Evolutionary conservation across 2,888 invertebrate genomes (phyloP).

Genomic region (Sepiola atlantica): DNA sequence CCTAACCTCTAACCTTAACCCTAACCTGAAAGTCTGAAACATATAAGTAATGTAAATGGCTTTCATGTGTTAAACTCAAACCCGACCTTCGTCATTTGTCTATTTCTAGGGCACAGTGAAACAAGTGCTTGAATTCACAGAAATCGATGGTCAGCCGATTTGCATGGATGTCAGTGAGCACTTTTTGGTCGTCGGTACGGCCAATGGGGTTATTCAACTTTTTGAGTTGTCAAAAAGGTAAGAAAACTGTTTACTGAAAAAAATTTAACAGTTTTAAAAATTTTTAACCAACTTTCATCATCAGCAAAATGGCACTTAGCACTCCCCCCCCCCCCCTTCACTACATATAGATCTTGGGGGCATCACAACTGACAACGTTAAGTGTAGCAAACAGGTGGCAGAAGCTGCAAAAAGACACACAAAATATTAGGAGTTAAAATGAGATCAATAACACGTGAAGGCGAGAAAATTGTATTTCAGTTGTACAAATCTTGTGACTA

Average conservation of each 20-base stretch:
- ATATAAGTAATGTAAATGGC: background rate
- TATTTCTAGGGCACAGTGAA: slow-evolving; percentile 79
- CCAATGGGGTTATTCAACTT: slow-evolving; percentile 90
- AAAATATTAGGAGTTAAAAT: too few species aligned
- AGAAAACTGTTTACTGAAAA: slow-evolving; percentile 44
- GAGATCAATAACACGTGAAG: too few species aligned
- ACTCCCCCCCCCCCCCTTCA: too few species aligned
- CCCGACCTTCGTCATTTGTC: background rate
- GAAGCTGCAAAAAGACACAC: too few species aligned
- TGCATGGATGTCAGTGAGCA: slow-evolving; percentile 87
- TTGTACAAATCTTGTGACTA: too few species aligned
- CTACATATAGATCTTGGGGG: too few species aligned
- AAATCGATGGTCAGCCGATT: slow-evolving; percentile 88
- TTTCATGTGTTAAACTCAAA: background rate
- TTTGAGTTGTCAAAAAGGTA: slow-evolving; percentile 90
- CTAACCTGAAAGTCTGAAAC: too few species aligned
- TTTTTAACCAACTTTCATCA: background rate
- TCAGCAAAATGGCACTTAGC: too few species aligned
- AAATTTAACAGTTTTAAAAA: background rate
- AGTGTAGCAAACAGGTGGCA: too few species aligned
- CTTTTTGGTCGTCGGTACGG: slow-evolving; percentile 89
- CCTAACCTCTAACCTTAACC: too few species aligned
- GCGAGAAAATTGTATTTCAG: too few species aligned
- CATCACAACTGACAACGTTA: too few species aligned
- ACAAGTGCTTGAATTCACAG: slow-evolving; percentile 78